A percentile compares a stretch with the other conserved stretches of the same genome.
These are phyloP conservation scores for Drosophila quinaria DNA, from an alignment of 2,888 invertebrate genomes.

Conservation along the genomic window DNA sequence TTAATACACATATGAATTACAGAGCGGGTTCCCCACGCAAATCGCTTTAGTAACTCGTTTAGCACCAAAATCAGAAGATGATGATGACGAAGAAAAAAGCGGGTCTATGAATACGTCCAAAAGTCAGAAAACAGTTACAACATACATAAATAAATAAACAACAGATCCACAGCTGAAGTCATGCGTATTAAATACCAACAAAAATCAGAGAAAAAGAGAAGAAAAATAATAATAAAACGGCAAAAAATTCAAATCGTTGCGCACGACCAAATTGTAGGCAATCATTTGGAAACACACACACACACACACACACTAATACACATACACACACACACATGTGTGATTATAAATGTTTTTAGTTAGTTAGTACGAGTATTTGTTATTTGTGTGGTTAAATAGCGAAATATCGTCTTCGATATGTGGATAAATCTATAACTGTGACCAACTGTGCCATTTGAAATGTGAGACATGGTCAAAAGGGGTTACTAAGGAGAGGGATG, in stretches of 20 bases:
- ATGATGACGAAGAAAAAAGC: constrained; percentile 28
- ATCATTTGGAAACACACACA: constrained; percentile 70
- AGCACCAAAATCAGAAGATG: constrained; percentile 28
- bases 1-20: constrained; percentile 22
- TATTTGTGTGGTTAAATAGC: constrained; percentile 30
- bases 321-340: constrained; percentile 17
- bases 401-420: constrained; percentile 22
- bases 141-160: constrained; percentile 64
- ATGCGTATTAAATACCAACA: constrained; percentile 74
- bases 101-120: constrained; percentile 43
- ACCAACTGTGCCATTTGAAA: constrained; percentile 54
- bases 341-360: constrained; percentile 40
- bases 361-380: constrained; percentile 46
- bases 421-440: constrained; percentile 51
- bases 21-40: constrained; percentile 44
- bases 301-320: constrained; percentile 35
- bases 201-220: constrained; percentile 33
- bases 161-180: constrained; percentile 58
- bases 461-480: background rate
- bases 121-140: constrained; percentile 67
- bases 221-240: constrained; percentile 38
- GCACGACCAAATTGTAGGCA: constrained; percentile 78
- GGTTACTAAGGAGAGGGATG: background rate
- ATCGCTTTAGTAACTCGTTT: constrained; percentile 44
- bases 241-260: constrained; percentile 67